These are phyloP conservation scores for Pteronura brasiliensis DNA, from an alignment of 2,113 vertebrate species.

Conservation along the genomic window DNA sequence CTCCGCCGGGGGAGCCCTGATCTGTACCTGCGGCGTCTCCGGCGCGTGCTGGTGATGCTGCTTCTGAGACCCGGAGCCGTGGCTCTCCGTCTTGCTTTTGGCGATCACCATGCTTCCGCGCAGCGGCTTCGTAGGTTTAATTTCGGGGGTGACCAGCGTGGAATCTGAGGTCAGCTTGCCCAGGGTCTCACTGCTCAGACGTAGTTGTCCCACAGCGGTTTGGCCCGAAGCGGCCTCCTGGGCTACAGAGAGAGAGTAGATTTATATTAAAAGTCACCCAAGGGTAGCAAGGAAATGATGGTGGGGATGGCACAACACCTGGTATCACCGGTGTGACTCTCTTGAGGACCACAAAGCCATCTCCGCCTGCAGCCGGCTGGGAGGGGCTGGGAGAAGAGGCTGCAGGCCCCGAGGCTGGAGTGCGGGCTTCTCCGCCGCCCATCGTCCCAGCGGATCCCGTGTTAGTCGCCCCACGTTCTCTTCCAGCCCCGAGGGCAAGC, in stretches of 20 bases:
- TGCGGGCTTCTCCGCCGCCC: neutral
- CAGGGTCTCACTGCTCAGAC: slow-evolving; percentile 69
- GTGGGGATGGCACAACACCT: neutral
- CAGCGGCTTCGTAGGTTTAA: slow-evolving; percentile 3
- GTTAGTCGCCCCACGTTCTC: neutral
- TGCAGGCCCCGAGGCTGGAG: rapidly evolving
- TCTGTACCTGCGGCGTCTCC: slow-evolving; percentile 70
- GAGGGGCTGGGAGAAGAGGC: neutral
- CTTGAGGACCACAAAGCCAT: neutral
- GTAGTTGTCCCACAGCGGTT: neutral
- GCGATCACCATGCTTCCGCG: neutral
- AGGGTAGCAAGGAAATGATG: neutral
- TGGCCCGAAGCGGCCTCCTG: neutral
- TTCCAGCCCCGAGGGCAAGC: neutral
- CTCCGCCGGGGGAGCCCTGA: rapidly evolving
- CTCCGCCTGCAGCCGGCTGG: neutral
- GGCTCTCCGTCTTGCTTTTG: slow-evolving; percentile 63
- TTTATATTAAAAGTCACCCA: neutral
- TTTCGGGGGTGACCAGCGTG: slow-evolving; percentile 12
- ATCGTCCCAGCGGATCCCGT: neutral
- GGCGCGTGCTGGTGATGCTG: slow-evolving; percentile 52
- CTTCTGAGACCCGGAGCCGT: slow-evolving; percentile 29
- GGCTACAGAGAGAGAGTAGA: slow-evolving; percentile 25
- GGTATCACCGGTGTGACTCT: neutral
- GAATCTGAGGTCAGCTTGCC: slow-evolving; percentile 72